These are phyloP conservation scores for Mimachlamys varia DNA, from an alignment of 2,888 invertebrate genomes.

Conservation along the genomic window DNA sequence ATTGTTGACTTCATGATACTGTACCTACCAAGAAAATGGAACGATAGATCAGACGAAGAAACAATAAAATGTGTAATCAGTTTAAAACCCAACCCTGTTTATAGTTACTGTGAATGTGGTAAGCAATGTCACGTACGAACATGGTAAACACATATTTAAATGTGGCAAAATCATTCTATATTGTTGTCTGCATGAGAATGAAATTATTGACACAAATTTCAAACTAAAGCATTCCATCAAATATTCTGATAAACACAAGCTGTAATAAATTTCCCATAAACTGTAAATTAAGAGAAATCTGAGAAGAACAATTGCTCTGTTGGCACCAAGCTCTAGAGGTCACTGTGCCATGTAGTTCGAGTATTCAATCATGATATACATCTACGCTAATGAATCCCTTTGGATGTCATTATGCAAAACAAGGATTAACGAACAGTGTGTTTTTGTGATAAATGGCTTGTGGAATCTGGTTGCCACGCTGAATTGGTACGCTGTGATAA, in stretches of 20 bases:
- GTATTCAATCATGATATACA: no score
- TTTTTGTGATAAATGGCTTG: not conserved
- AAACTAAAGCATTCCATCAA: not conserved
- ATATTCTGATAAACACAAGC: not conserved
- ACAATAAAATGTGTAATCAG: no score
- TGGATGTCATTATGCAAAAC: slow-evolving; percentile 1
- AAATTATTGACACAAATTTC: not conserved
- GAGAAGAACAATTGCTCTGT: not conserved
- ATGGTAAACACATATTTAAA: no score
- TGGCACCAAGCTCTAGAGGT: not conserved
- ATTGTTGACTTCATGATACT: no score
- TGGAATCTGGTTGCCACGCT: not conserved
- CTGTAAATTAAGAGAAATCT: not conserved
- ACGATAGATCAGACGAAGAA: no score
- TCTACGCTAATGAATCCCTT: not conserved
- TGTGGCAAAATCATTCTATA: no score
- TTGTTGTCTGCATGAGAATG: not conserved
- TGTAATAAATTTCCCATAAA: not conserved
- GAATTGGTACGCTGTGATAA: no score
- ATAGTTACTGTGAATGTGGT: no score
- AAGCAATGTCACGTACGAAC: no score
- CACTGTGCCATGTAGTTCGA: not conserved
- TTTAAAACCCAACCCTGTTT: no score
- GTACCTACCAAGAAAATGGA: no score
- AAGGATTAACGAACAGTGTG: not conserved